Evolutionary conservation across 2,888 invertebrate genomes (phyloP).

Genomic region (Acanthoscelides obtectus): DNA sequence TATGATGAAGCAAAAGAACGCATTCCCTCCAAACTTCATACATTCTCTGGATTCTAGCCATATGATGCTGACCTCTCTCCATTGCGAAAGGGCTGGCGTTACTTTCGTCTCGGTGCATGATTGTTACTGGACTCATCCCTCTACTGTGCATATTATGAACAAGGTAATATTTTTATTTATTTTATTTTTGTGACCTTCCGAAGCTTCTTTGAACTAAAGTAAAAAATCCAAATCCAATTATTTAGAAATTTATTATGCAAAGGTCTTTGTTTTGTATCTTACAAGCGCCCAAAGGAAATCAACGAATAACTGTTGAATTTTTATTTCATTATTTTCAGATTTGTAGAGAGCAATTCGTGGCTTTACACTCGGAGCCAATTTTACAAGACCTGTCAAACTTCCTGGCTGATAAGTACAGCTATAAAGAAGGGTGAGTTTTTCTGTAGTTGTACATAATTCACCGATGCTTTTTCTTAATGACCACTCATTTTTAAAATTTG

Average conservation of each 20-base stretch:
- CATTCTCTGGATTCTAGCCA: constrained; percentile 98
- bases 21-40: constrained; percentile 98
- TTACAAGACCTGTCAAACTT: constrained; percentile 79
- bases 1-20: constrained; percentile 87
- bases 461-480: no score
- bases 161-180: no score
- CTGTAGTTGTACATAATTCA: no score
- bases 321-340: no score
- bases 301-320: no score
- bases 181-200: no score
- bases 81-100: constrained; percentile 75
- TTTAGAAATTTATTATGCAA: no score
- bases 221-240: no score
- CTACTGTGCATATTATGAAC: constrained; percentile 83
- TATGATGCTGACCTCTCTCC: constrained; percentile 98
- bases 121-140: constrained; percentile 98
- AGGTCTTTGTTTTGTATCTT: no score
- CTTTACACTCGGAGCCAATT: constrained; percentile 88
- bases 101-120: constrained; percentile 98
- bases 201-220: no score
- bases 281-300: no score
- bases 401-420: constrained; percentile 65
- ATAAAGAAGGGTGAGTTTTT: constrained; percentile 55
- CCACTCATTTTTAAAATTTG: no score
- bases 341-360: constrained; percentile 97